Evolutionary conservation across 2,113 vertebrate genomes (phyloP), one percentile per base, ranked within the genome.

Genomic region (Asarcornis scutulata): DNA sequence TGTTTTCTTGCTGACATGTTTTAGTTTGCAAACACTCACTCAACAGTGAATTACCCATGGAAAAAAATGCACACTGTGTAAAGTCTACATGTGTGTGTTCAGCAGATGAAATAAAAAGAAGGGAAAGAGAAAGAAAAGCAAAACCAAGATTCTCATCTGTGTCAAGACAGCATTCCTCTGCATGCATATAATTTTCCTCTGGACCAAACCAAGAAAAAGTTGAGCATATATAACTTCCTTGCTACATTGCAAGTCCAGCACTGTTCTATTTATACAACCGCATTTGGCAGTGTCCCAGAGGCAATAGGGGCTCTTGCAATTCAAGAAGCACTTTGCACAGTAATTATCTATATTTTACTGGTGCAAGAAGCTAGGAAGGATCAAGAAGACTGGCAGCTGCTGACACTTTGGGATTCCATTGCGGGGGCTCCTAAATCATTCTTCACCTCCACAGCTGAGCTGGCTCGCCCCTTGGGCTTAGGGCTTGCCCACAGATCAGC

Each of bases 401-500:
- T 95, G 87, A 82, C 83, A 80, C 9, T 9, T 50, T 32, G 50
- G 20, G 32, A 56, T 91, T 95, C 79, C 77, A 42, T 46, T 69
- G 25, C 0, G 0, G 55, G 6, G 67, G 48, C 87, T 93, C 76
- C 59, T 96, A 91, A 91, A 94, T 97, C 91, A 66, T 85, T 96
- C 95, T 34, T 85, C 95, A 90, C 89, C 62, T 75, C 26, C 75
- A 48, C 96, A 96, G 88, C 93, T 97, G 94, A 95, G 86, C 63
- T 86, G 53, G 38, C n/a, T 59, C 64, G 26, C 26, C 55, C 67
- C 81, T 55, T 46, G 42, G 53, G 62, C 1, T 0, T 34, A n/a
- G 26, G 38, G 60, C 60, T 96, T 92, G 78, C 66, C 53, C 80
- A 56, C 5, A 48, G 92, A 74, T 91, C 94, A 94, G 8, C 2